Percentiles rank a stretch among this genome's conserved stretches.
Conservation (phyloP, 2,113 vertebrate species). For the Coracopsis vasa region DNA sequence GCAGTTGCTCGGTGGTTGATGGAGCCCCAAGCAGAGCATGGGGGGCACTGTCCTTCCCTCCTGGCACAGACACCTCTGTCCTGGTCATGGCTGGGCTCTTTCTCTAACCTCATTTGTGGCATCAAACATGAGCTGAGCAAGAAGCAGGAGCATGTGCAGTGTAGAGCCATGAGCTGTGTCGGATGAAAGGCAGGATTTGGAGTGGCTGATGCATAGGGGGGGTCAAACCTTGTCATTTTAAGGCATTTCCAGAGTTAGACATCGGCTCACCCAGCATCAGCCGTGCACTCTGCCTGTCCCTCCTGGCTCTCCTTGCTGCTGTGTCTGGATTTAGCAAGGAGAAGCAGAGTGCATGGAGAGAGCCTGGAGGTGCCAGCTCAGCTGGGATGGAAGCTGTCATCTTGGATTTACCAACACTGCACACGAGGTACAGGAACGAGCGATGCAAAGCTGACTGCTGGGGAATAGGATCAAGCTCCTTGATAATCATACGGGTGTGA, state of each 20-base stretch:
- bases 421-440: neutral
- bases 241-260: neutral
- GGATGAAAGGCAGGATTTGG: neutral
- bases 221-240: neutral
- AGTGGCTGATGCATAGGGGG: neutral
- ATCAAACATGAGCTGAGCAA: neutral
- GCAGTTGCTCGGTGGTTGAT: neutral
- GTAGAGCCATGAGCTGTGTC: rapidly evolving
- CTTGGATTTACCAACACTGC: neutral
- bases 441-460: neutral
- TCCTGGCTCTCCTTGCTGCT: neutral
- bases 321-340: neutral
- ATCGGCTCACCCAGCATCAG: neutral
- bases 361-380: neutral
- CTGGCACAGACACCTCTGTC: neutral
- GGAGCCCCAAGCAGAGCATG: neutral
- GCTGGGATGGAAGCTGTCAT: neutral
- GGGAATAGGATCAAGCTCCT: neutral
- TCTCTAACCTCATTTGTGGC: neutral
- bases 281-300: neutral
- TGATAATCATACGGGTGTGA: neutral
- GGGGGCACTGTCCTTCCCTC: neutral
- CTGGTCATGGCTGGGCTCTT: neutral
- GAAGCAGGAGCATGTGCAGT: neutral
- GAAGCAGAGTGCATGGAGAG: neutral